Percentiles rank a stretch among this genome's conserved stretches.
These are phyloP conservation scores for Eptatretus atami DNA, from an alignment of 2,797 vertebrate genomes.

Conservation along the genomic window DNA sequence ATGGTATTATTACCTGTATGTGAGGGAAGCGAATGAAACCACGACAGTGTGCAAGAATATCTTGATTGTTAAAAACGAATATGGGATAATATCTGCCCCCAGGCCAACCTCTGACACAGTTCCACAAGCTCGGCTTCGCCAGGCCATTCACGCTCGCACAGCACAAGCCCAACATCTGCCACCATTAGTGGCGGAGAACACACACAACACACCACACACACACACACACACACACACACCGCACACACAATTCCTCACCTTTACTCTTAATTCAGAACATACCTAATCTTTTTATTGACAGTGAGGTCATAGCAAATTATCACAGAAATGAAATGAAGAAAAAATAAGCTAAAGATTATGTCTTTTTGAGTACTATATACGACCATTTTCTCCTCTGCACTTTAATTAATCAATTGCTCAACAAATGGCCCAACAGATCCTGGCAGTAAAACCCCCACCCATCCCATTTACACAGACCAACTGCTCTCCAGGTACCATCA, in stretches of 20 bases:
- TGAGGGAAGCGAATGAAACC: constrained; percentile 64
- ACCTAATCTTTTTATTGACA: background rate
- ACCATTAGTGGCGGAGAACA: background rate
- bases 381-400: too few relatives aligned
- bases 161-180: constrained; percentile 53
- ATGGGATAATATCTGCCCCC: constrained; percentile 31
- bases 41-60: constrained; percentile 38
- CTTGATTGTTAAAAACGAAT: constrained; percentile 28
- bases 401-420: too few relatives aligned
- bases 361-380: too few relatives aligned
- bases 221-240: constrained; percentile 8
- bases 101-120: constrained; percentile 33
- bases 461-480: too few relatives aligned
- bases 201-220: background rate
- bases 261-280: background rate
- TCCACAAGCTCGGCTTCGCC: constrained; percentile 66
- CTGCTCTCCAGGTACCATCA: too few relatives aligned
- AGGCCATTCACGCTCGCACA: constrained; percentile 65
- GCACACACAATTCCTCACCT: background rate
- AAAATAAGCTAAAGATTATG: too few relatives aligned
- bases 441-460: too few relatives aligned
- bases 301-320: too few relatives aligned
- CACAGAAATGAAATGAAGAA: too few relatives aligned
- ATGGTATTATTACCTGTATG: constrained; percentile 31
- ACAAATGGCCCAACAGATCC: too few relatives aligned